These are phyloP conservation scores for Megalurothrips usitatus DNA, from an alignment of 2,888 invertebrate genomes.

Conservation along the genomic window DNA sequence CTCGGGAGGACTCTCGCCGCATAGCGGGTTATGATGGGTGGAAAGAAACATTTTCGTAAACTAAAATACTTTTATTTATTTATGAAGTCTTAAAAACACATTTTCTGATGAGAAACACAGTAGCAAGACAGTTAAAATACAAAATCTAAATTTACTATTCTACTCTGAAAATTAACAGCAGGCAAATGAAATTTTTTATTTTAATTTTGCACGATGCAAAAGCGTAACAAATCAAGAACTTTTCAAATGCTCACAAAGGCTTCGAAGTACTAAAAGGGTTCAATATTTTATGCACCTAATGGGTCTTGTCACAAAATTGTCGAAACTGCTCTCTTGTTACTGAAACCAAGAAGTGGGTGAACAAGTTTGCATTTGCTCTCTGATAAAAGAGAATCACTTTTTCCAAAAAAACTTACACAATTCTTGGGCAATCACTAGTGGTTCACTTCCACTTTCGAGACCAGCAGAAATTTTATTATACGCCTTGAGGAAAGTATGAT, in stretches of 20 bases:
- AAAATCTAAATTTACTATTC: no score
- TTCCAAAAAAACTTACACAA: background rate
- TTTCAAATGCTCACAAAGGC: background rate
- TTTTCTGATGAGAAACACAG: no score
- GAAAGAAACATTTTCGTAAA: no score
- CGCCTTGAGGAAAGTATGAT: background rate
- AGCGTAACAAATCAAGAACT: no score
- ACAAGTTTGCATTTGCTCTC: background rate
- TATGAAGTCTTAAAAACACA: no score
- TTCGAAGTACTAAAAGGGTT: background rate
- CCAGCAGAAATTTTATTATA: background rate
- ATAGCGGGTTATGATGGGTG: no score
- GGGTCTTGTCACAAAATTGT: background rate
- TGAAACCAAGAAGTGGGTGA: background rate
- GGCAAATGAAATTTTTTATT: no score
- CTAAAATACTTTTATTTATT: no score
- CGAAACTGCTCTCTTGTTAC: background rate
- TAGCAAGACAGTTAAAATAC: no score
- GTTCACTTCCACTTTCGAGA: background rate
- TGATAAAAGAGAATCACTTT: background rate
- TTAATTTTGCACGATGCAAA: no score
- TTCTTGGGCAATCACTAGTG: background rate
- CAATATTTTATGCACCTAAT: background rate
- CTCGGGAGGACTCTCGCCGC: no score
- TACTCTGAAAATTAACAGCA: no score